Evolutionary conservation across 2,113 vertebrate genomes (phyloP).

Genomic region (Limnothrissa miodon): DNA sequence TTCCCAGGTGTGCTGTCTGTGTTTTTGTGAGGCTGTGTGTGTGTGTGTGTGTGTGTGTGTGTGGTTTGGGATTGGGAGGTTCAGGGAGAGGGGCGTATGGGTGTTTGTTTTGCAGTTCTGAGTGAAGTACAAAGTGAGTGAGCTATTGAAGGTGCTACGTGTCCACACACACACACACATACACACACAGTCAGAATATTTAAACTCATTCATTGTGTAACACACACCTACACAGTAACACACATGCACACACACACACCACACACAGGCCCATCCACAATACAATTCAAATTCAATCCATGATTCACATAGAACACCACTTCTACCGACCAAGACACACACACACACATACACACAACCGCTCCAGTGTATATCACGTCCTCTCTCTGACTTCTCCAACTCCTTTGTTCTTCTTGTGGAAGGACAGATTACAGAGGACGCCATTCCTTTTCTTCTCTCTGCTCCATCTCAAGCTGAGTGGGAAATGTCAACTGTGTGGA

Average conservation of each 20-base stretch:
- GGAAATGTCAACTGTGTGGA: not conserved
- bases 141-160: not conserved
- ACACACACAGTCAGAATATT: not conserved
- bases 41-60: not conserved
- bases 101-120: slow-evolving; percentile 18
- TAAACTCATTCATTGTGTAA: not conserved
- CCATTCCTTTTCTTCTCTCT: slow-evolving; percentile 1
- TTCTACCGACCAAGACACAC: not conserved
- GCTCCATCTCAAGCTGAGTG: not conserved
- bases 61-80: not conserved
- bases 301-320: not conserved
- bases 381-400: not conserved
- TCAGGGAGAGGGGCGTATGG: not conserved
- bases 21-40: not conserved
- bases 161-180: not conserved
- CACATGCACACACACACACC: not conserved
- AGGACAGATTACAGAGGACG: not conserved
- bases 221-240: not conserved
- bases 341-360: not conserved
- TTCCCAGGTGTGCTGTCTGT: slow-evolving; percentile 6
- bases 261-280: not conserved
- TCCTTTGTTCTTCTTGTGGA: slow-evolving; percentile 3
- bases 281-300: not conserved
- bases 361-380: not conserved
- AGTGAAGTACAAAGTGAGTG: not conserved